These are phyloP conservation scores for Pandemis corylana DNA, from an alignment of 2,888 invertebrate genomes.

Conservation along the genomic window DNA sequence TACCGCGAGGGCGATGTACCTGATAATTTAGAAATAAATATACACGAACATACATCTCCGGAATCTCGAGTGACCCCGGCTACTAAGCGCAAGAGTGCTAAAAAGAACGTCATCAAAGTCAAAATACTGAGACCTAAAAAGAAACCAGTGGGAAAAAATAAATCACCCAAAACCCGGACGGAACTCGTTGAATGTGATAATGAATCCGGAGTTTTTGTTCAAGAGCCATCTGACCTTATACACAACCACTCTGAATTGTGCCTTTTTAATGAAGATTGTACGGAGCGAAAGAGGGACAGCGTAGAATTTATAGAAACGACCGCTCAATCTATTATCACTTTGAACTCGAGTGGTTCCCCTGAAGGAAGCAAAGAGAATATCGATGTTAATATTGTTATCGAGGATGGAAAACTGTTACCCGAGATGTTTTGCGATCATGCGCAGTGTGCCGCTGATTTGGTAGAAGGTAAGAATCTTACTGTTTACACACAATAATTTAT, in stretches of 20 bases:
- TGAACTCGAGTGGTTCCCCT: constrained; percentile 55
- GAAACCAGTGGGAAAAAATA: constrained; percentile 47
- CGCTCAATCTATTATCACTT: constrained; percentile 59
- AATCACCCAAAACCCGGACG: constrained; percentile 38
- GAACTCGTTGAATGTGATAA: constrained; percentile 63
- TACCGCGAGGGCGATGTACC: constrained; percentile 44
- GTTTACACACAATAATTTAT: background rate
- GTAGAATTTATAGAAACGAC: constrained; percentile 63
- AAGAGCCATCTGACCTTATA: constrained; percentile 68
- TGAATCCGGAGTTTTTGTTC: constrained; percentile 55
- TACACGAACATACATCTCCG: constrained; percentile 40
- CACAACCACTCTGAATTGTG: constrained; percentile 80
- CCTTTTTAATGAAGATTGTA: constrained; percentile 69
- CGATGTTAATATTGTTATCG: constrained; percentile 27
- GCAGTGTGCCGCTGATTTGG: constrained; percentile 51
- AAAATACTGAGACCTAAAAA: constrained; percentile 70
- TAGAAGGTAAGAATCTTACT: constrained; percentile 46
- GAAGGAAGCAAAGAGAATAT: constrained; percentile 45
- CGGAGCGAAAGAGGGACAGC: constrained; percentile 66
- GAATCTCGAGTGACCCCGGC: constrained; percentile 11
- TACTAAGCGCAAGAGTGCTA: constrained; percentile 56
- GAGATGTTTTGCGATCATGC: constrained; percentile 59
- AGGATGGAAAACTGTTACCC: constrained; percentile 41
- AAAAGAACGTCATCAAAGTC: constrained; percentile 75
- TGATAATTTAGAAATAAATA: constrained; percentile 46